phyloP scores from a whole-genome alignment of 2,797 vertebrate genomes.

The Liasis olivaceus region DNA sequence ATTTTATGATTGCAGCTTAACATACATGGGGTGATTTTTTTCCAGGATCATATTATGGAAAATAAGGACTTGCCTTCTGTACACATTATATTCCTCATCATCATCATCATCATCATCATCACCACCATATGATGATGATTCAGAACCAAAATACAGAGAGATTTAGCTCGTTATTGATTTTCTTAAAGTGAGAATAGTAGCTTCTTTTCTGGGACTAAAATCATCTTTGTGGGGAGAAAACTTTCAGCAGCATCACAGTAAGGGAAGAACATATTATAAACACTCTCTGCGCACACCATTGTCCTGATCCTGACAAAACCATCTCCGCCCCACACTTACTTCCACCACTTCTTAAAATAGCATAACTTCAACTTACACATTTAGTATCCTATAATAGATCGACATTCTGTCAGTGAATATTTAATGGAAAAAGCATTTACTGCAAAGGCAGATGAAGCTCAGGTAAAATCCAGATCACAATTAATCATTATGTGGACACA shows the following conservation, averaged over 20 bases:
- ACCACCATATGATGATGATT: background rate
- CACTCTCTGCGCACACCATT: background rate
- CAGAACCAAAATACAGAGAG: background rate
- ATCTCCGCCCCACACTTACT: background rate
- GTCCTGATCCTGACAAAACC: background rate
- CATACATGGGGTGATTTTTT: background rate
- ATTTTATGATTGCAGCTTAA: background rate
- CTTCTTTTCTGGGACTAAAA: background rate
- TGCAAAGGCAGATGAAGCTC: background rate
- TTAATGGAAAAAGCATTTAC: background rate
- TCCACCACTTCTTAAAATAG: background rate
- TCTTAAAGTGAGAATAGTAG: background rate
- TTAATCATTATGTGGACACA: background rate
- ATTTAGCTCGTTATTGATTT: background rate
- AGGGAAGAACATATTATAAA: background rate
- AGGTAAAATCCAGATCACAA: background rate
- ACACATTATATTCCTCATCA: background rate
- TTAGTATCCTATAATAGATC: background rate
- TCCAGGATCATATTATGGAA: background rate
- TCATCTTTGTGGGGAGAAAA: background rate
- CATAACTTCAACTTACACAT: background rate
- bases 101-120: no score
- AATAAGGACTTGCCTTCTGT: background rate
- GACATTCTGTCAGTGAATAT: background rate
- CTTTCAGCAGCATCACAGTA: background rate